phyloP scores from a whole-genome alignment of 1,140 invertebrate genomes.

The Camponotus floridanus region DNA sequence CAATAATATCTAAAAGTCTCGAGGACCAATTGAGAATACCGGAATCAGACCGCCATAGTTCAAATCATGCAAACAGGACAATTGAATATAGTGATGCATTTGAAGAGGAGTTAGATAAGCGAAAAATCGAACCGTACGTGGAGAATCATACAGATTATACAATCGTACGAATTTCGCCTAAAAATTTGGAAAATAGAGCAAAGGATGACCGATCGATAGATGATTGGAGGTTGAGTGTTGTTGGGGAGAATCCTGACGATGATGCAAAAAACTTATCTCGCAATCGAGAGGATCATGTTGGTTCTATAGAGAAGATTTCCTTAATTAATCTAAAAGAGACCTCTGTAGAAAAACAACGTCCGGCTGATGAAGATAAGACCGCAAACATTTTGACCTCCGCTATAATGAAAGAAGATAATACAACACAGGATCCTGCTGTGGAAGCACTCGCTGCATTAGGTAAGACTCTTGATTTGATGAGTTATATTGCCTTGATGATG shows the following conservation, averaged over 20 bases:
- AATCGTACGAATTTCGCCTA: conserved; percentile 19
- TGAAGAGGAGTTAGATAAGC: conserved; percentile 63
- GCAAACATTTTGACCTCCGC: conserved; percentile 10
- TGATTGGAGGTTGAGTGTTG: neutral
- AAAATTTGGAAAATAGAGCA: conserved; percentile 52
- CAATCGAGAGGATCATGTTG: conserved; percentile 16
- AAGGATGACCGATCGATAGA: conserved; percentile 38
- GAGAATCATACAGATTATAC: conserved; percentile 62
- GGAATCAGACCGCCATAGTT: conserved; percentile 1
- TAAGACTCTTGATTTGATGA: conserved; percentile 62
- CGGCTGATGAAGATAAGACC: conserved; percentile 31
- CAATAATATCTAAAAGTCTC: conserved; percentile 40
- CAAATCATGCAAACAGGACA: conserved; percentile 39
- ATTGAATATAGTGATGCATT: conserved; percentile 57
- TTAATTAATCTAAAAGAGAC: conserved; percentile 35
- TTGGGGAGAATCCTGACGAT: conserved; percentile 18
- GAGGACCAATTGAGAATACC: conserved; percentile 20
- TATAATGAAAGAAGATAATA: neutral
- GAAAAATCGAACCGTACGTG: conserved; percentile 4
- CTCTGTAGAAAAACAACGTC: conserved; percentile 9
- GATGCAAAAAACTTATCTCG: conserved; percentile 31
- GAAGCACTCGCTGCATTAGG: conserved; percentile 67
- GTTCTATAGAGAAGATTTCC: conserved; percentile 16
- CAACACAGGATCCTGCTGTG: conserved; percentile 44
- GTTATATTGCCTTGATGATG: conserved; percentile 33